These are phyloP conservation scores for Monomorium pharaonis DNA, from an alignment of 1,140 invertebrate genomes.

Conservation along the genomic window DNA sequence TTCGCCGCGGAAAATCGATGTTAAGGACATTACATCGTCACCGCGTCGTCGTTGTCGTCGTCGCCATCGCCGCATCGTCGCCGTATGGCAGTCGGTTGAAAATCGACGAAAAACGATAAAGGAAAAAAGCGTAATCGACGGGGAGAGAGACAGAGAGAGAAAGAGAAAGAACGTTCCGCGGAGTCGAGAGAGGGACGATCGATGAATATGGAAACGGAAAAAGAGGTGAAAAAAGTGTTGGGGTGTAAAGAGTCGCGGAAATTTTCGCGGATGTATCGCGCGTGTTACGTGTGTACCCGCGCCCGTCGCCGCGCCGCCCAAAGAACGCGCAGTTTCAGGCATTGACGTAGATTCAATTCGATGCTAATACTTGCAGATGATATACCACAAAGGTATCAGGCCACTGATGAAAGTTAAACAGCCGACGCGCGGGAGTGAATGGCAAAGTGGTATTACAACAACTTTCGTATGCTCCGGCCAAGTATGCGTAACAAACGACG, in stretches of 20 bases:
- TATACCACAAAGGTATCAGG: conserved; percentile 60
- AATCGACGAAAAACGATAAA: conserved; percentile 40
- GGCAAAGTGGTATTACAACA: conserved; percentile 54
- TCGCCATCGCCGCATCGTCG: background rate
- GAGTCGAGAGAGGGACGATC: conserved; percentile 1
- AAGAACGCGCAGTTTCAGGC: background rate
- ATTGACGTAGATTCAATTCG: conserved; percentile 55
- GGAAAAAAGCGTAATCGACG: conserved; percentile 11
- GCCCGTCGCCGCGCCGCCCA: background rate
- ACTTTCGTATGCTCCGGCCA: conserved; percentile 35
- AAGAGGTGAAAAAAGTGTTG: background rate
- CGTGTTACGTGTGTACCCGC: background rate
- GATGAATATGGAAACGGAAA: conserved; percentile 48
- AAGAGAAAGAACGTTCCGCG: background rate
- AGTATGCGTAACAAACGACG: conserved; percentile 5
- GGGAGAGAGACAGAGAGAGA: background rate
- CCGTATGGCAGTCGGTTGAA: background rate
- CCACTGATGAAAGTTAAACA: conserved; percentile 60
- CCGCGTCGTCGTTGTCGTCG: background rate
- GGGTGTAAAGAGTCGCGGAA: conserved; percentile 4
- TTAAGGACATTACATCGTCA: conserved; percentile 33
- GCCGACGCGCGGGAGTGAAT: conserved; percentile 37
- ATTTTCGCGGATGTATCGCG: conserved; percentile 1
- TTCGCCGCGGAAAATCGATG: conserved; percentile 39
- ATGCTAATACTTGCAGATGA: conserved; percentile 63